These are phyloP conservation scores for Pelodiscus sinensis DNA, from an alignment of 2,113 vertebrate genomes.

Conservation along the genomic window DNA sequence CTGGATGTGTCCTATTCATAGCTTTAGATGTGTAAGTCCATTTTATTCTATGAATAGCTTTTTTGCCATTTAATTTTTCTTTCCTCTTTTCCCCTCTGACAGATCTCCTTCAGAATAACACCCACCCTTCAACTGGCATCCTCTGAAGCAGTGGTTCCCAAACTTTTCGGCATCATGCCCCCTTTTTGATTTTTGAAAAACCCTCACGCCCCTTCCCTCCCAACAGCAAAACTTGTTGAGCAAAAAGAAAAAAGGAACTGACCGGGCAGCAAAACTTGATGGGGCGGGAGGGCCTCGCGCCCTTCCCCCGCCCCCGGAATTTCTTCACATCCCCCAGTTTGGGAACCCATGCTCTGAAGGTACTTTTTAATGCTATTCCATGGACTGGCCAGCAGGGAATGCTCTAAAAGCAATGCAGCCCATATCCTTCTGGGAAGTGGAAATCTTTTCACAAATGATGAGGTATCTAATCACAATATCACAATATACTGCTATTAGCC, in stretches of 20 bases:
- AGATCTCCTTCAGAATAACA: background rate
- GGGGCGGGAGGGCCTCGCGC: no score
- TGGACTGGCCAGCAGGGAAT: background rate
- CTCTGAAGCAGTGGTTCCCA: background rate
- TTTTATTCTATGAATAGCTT: background rate
- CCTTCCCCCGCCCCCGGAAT: no score
- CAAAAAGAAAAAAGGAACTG: no score
- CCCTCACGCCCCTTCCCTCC: no score
- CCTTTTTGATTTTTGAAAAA: no score
- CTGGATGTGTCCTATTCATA: no score
- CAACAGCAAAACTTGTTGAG: no score
- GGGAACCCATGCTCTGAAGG: background rate
- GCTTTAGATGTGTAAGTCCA: background rate
- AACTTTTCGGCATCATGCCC: no score
- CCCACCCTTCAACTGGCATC: constrained; percentile 2
- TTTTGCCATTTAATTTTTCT: constrained; percentile 62
- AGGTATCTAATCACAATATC: constrained; percentile 24
- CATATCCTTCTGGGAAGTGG: background rate
- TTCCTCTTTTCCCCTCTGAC: constrained; percentile 45
- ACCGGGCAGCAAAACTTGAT: no score
- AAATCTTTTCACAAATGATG: constrained; percentile 38
- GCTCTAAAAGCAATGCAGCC: background rate
- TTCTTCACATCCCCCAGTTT: no score
- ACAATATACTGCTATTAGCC: constrained; percentile 1
- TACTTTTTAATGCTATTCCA: constrained; percentile 12